A percentile compares a stretch with the other conserved stretches of the same genome.
These are phyloP conservation scores for Atethmia centrago DNA, from an alignment of 2,888 invertebrate genomes.

Conservation along the genomic window DNA sequence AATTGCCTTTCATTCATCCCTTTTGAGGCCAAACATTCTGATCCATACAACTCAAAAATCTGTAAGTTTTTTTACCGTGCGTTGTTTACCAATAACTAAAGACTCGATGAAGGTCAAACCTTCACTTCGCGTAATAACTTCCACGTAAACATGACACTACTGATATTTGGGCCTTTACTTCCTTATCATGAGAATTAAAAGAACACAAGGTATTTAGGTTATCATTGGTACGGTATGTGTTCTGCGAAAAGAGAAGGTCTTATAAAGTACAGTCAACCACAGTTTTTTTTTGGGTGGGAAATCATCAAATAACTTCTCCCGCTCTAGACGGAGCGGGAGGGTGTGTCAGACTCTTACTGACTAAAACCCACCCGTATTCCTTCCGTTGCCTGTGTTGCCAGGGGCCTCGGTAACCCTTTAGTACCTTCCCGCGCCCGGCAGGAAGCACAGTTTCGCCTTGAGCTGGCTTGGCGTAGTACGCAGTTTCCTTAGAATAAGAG, in stretches of 20 bases:
- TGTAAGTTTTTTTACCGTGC: neutral
- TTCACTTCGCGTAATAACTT: constrained; percentile 3
- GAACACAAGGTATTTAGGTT: constrained; percentile 15
- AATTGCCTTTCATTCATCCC: no score
- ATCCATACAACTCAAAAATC: neutral
- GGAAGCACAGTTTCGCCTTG: no score
- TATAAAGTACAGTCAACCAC: no score
- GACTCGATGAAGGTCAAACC: neutral
- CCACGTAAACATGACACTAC: neutral
- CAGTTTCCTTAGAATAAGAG: neutral
- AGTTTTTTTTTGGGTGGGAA: neutral
- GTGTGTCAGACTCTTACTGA: no score
- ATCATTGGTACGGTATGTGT: neutral
- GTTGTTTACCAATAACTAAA: neutral
- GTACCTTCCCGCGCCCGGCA: no score
- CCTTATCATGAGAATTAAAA: constrained; percentile 2
- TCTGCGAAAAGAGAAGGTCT: constrained; percentile 1
- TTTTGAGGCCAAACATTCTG: no score
- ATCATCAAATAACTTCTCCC: no score
- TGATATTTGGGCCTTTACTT: constrained; percentile 26
- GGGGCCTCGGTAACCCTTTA: no score
- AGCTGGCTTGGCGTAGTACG: neutral
- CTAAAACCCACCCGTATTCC: no score
- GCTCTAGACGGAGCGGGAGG: no score
- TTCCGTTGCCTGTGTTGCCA: no score